Evolutionary conservation across 2,797 vertebrate genomes (phyloP).

Genomic region (Harpagifer antarcticus): DNA sequence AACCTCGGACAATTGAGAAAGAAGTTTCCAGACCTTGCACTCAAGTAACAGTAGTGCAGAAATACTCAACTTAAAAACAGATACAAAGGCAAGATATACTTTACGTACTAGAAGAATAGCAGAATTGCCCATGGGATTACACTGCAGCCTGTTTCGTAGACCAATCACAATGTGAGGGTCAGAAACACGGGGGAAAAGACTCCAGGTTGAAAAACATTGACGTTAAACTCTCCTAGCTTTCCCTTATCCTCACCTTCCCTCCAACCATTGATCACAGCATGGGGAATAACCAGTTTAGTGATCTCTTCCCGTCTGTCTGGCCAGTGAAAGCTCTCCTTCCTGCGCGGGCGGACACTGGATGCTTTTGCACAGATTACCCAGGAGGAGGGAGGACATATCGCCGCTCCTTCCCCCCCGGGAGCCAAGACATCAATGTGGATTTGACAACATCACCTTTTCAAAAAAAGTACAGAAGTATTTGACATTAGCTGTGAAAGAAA

Average conservation of each 20-base stretch:
- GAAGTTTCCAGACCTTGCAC: too few species aligned
- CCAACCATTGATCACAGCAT: slow-evolving; percentile 44
- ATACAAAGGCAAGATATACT: too few species aligned
- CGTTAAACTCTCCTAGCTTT: slow-evolving; percentile 6
- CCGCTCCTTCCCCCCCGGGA: slow-evolving; percentile 62
- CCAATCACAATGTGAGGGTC: too few species aligned
- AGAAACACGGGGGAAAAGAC: too few species aligned
- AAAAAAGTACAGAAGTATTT: slow-evolving; percentile 75
- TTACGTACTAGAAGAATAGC: too few species aligned
- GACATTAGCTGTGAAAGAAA: slow-evolving; percentile 80
- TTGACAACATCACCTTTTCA: slow-evolving; percentile 79
- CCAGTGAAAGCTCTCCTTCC: background rate
- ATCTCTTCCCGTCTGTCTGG: slow-evolving; percentile 34
- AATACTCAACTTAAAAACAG: too few species aligned
- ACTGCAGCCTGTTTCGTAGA: too few species aligned
- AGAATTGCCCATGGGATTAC: too few species aligned
- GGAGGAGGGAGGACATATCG: slow-evolving; percentile 64
- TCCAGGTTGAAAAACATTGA: too few species aligned
- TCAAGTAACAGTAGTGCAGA: too few species aligned
- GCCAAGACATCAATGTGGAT: slow-evolving; percentile 80
- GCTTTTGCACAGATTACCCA: slow-evolving; percentile 71
- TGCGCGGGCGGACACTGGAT: slow-evolving; percentile 67
- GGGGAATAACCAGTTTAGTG: slow-evolving; percentile 53
- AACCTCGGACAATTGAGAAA: too few species aligned
- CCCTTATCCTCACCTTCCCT: slow-evolving; percentile 19